Evolutionary conservation across 1,140 invertebrate species (phyloP).

Genomic region (Magallana gigas): DNA sequence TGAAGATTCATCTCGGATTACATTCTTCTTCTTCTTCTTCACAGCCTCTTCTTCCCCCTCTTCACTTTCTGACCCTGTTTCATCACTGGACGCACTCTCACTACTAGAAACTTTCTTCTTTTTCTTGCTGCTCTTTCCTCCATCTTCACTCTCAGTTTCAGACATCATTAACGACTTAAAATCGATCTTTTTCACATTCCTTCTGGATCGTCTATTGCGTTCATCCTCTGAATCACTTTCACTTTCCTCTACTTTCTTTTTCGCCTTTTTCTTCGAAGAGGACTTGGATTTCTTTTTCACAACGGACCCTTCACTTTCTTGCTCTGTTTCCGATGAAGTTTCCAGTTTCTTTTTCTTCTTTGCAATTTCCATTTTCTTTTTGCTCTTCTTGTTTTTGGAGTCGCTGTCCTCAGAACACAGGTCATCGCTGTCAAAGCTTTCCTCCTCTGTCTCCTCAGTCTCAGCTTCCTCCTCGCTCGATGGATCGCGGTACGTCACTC

Average conservation of each 20-base stretch:
- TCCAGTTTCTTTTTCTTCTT: slow-evolving; percentile 54
- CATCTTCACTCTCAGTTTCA: slow-evolving; percentile 48
- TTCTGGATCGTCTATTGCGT: background rate
- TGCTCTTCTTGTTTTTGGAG: slow-evolving; percentile 51
- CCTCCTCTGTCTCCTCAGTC: slow-evolving; percentile 56
- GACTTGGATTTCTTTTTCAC: slow-evolving; percentile 40
- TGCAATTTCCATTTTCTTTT: slow-evolving; percentile 49
- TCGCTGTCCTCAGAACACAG: slow-evolving; percentile 58
- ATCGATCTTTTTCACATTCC: slow-evolving; percentile 50
- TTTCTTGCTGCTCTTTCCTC: slow-evolving; percentile 25
- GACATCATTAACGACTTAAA: slow-evolving; percentile 47
- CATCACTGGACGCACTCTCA: slow-evolving; percentile 15
- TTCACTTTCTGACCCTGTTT: slow-evolving; percentile 37
- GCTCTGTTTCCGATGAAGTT: slow-evolving; percentile 46
- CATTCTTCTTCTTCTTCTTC: slow-evolving; percentile 62
- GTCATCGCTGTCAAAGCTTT: slow-evolving; percentile 52
- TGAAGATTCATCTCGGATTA: slow-evolving; percentile 56
- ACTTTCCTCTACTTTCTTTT: slow-evolving; percentile 38
- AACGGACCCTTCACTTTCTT: slow-evolving; percentile 48
- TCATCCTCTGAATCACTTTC: slow-evolving; percentile 47
- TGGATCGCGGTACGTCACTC: slow-evolving; percentile 65
- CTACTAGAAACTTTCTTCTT: slow-evolving; percentile 46
- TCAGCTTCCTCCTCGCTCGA: slow-evolving; percentile 65
- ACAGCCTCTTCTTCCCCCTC: slow-evolving; percentile 41
- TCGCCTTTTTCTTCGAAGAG: slow-evolving; percentile 49